Evolutionary conservation across 2,888 invertebrate species (phyloP).

Genomic region (Dasysyrphus albostriatus): DNA sequence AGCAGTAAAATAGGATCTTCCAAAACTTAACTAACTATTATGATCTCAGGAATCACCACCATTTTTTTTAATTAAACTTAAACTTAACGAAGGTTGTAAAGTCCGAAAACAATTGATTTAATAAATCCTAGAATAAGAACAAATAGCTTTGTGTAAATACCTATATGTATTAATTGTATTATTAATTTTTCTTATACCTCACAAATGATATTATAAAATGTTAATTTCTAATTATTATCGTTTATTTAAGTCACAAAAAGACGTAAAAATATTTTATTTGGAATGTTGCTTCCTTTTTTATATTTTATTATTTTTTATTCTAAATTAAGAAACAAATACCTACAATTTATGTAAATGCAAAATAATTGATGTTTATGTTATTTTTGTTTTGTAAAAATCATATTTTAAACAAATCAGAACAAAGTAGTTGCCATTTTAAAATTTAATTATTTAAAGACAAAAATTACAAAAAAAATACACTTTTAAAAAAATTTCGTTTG

Average conservation of each 20-base stretch:
- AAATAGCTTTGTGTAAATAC: constrained; percentile 47
- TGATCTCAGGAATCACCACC: constrained; percentile 67
- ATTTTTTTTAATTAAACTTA: constrained; percentile 41
- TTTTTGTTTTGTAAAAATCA: constrained; percentile 62
- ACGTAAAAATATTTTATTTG: constrained; percentile 68
- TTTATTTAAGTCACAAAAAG: constrained; percentile 68
- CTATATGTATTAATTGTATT: constrained; percentile 35
- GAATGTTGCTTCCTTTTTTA: constrained; percentile 52
- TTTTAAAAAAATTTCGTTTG: constrained; percentile 57
- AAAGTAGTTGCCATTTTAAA: constrained; percentile 70
- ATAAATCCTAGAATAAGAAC: constrained; percentile 49
- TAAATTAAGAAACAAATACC: constrained; percentile 43
- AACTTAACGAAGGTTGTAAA: constrained; percentile 68
- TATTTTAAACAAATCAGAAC: constrained; percentile 46
- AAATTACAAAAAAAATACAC: constrained; percentile 63
- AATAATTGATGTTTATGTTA: constrained; percentile 70
- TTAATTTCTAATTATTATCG: constrained; percentile 51
- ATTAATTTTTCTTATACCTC: constrained; percentile 45
- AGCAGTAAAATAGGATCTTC: constrained; percentile 43
- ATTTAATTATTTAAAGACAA: constrained; percentile 43
- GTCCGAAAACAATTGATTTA: constrained; percentile 20
- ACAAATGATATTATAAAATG: constrained; percentile 56
- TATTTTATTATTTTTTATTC: constrained; percentile 20
- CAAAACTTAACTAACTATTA: constrained; percentile 33
- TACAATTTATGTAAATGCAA: constrained; percentile 58